Evolutionary conservation across 1,140 invertebrate species (phyloP).

Genomic region (Streblospio benedicti): DNA sequence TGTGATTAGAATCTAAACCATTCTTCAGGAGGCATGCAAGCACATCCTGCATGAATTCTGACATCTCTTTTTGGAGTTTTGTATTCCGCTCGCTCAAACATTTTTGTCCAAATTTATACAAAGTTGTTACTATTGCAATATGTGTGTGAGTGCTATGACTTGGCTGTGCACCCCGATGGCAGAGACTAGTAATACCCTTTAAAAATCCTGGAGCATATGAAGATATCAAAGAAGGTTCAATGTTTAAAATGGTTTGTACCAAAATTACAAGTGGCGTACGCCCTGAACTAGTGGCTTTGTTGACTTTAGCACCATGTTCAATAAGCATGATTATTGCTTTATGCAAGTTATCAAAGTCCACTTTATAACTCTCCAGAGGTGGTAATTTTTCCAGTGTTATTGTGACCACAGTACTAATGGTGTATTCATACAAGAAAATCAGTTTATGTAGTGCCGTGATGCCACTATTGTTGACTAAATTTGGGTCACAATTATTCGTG

Average conservation of each 20-base stretch:
- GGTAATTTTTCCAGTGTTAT: conserved; percentile 23
- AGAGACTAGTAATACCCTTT: conserved; percentile 22
- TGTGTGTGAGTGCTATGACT: conserved; percentile 19
- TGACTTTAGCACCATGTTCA: conserved; percentile 25
- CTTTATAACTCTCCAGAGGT: conserved; percentile 29
- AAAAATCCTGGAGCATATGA: conserved; percentile 24
- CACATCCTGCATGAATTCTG: conserved; percentile 26
- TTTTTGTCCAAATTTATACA: conserved; percentile 7
- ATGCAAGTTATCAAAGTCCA: conserved; percentile 28
- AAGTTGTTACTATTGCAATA: neutral
- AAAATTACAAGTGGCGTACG: conserved; percentile 34
- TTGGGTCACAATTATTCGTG: conserved; percentile 36
- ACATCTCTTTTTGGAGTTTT: conserved; percentile 19
- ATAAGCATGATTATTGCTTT: conserved; percentile 29
- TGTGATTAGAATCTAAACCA: conserved; percentile 38
- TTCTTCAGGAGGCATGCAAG: conserved; percentile 26
- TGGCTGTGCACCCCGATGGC: conserved; percentile 30
- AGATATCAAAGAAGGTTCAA: conserved; percentile 23
- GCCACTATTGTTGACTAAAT: conserved; percentile 26
- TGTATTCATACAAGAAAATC: conserved; percentile 21
- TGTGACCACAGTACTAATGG: conserved; percentile 4
- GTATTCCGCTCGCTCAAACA: conserved; percentile 5
- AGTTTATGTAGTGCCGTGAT: conserved; percentile 33
- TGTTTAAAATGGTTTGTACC: conserved; percentile 31
- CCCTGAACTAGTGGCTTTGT: conserved; percentile 29